These are phyloP conservation scores for Cetonia aurata DNA, from an alignment of 2,888 invertebrate genomes.

Conservation along the genomic window DNA sequence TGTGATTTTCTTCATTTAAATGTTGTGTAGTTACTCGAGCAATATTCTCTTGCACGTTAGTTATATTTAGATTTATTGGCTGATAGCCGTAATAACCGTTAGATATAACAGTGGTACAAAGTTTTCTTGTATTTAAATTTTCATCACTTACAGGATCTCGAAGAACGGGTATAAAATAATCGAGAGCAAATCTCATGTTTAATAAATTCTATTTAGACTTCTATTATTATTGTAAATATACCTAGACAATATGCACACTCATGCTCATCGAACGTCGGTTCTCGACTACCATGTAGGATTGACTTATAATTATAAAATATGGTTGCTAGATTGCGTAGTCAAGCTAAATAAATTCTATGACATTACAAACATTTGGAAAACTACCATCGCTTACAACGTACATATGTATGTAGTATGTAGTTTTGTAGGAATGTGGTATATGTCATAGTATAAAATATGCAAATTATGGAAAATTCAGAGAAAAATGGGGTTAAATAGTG, in stretches of 20 bases:
- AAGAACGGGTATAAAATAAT: constrained; percentile 49
- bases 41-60: constrained; percentile 23
- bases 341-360: constrained; percentile 52
- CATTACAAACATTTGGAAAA: constrained; percentile 43
- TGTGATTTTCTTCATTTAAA: constrained; percentile 40
- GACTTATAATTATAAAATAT: not conserved
- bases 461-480: too few relatives aligned
- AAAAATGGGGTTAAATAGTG: too few relatives aligned
- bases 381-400: too few relatives aligned
- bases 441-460: too few relatives aligned
- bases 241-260: not conserved
- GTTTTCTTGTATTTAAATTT: constrained; percentile 55
- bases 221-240: constrained; percentile 22
- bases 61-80: constrained; percentile 58
- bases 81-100: constrained; percentile 71
- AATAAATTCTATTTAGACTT: constrained; percentile 13
- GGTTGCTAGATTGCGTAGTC: constrained; percentile 49
- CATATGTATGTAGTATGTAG: too few relatives aligned
- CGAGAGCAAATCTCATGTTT: constrained; percentile 52
- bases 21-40: constrained; percentile 47
- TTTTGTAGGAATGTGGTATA: too few relatives aligned
- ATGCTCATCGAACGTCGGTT: constrained; percentile 26
- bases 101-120: constrained; percentile 67
- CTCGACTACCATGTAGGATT: constrained; percentile 19
- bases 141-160: constrained; percentile 50